These are phyloP conservation scores for Drosophila pruinosa DNA, from an alignment of 1,140 invertebrate species.

Conservation along the genomic window DNA sequence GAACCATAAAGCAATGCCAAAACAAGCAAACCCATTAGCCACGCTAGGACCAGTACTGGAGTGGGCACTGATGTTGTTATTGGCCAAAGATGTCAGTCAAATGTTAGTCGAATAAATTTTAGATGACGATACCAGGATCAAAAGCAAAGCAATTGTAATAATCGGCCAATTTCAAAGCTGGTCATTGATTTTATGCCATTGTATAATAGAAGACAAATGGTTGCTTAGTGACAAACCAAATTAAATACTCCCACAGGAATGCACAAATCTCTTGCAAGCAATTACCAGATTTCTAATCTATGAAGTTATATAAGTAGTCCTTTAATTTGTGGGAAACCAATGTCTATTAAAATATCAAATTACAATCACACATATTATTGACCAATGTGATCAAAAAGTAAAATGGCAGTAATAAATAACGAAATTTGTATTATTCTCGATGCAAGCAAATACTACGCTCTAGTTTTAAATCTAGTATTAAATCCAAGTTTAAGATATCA, in stretches of 20 bases:
- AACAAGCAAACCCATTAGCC: conserved; percentile 55
- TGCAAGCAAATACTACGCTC: too few species aligned
- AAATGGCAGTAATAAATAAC: too few species aligned
- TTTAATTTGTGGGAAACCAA: neutral
- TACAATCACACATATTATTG: too few species aligned
- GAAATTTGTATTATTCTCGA: too few species aligned
- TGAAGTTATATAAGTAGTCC: neutral
- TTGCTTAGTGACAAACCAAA: conserved; percentile 7
- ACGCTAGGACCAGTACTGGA: neutral
- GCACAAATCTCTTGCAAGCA: neutral
- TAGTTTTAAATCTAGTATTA: too few species aligned
- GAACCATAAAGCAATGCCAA: conserved; percentile 49
- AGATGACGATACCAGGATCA: conserved; percentile 39
- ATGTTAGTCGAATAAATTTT: conserved; percentile 61
- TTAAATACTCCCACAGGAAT: conserved; percentile 1
- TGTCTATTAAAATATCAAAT: too few species aligned
- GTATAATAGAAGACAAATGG: neutral
- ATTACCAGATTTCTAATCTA: neutral
- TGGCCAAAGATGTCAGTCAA: conserved; percentile 45
- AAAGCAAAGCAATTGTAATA: conserved; percentile 53
- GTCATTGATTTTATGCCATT: neutral
- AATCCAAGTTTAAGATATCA: too few species aligned
- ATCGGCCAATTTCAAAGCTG: conserved; percentile 2
- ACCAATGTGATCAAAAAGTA: too few species aligned
- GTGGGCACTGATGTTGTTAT: conserved; percentile 11